phyloP scores from a whole-genome alignment of 1,140 invertebrate genomes.

The Homalodisca vitripennis region DNA sequence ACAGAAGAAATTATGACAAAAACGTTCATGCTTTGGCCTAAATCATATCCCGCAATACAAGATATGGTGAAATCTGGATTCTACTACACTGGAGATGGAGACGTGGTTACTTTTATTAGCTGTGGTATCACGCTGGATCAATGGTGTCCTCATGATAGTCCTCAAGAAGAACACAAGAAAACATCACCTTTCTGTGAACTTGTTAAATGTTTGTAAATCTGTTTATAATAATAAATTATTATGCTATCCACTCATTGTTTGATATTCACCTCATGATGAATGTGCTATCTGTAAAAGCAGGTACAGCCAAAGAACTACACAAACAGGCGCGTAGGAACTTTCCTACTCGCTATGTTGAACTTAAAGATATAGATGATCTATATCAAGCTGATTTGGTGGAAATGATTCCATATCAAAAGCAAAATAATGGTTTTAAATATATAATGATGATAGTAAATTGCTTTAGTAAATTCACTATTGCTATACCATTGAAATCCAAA shows the following conservation, averaged over 20 bases:
- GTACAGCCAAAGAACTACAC: constrained; percentile 36
- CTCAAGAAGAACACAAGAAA: constrained; percentile 7
- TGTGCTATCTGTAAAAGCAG: not conserved
- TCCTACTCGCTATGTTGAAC: constrained; percentile 27
- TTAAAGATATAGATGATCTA: constrained; percentile 34
- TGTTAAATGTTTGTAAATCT: constrained; percentile 1
- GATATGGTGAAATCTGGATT: constrained; percentile 26
- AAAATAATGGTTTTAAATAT: constrained; percentile 49
- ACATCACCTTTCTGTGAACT: constrained; percentile 26
- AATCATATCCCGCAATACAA: constrained; percentile 20
- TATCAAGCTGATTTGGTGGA: constrained; percentile 39
- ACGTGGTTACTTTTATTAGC: constrained; percentile 6
- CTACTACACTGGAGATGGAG: constrained; percentile 20
- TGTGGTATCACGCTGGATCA: not conserved
- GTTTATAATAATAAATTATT: constrained; percentile 1
- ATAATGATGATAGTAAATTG: constrained; percentile 51
- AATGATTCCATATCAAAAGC: constrained; percentile 43
- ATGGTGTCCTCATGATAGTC: not conserved
- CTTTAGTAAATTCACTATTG: constrained; percentile 52
- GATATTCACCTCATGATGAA: not conserved
- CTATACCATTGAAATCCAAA: constrained; percentile 51
- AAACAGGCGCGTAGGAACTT: constrained; percentile 37
- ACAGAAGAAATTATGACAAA: not conserved
- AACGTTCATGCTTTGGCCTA: not conserved
- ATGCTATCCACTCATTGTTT: no score